Conservation (phyloP, 2,797 vertebrate species). For the Enteromius thamalakanensis region DNA sequence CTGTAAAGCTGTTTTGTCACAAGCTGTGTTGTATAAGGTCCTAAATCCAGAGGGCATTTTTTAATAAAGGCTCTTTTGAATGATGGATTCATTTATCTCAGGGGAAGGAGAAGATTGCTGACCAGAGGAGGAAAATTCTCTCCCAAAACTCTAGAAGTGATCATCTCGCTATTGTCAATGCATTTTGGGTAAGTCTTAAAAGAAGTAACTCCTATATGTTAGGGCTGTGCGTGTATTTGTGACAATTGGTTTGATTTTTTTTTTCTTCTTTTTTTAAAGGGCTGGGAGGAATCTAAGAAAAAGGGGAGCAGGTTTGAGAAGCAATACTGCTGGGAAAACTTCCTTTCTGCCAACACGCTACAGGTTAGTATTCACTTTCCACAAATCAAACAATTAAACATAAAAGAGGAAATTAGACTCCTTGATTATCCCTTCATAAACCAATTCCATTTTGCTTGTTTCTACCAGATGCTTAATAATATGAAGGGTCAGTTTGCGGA, state of each 20-base stretch:
- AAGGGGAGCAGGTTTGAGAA: slow-evolving; percentile 86
- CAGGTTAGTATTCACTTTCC: slow-evolving; percentile 78
- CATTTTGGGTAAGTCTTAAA: slow-evolving; percentile 82
- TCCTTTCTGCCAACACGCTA: slow-evolving; percentile 92
- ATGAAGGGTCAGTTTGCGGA: slow-evolving; percentile 98
- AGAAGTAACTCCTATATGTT: neutral
- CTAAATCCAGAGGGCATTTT: neutral
- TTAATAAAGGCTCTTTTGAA: neutral
- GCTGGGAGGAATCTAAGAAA: slow-evolving; percentile 90
- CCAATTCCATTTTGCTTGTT: neutral
- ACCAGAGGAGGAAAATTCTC: slow-evolving; percentile 87
- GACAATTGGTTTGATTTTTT: neutral
- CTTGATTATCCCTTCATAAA: neutral
- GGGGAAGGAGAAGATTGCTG: slow-evolving; percentile 97
- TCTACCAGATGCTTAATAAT: slow-evolving; percentile 90
- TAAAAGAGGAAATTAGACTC: too few relatives aligned
- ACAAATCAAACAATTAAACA: neutral
- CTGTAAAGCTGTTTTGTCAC: neutral
- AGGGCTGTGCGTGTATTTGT: neutral
- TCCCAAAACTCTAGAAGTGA: slow-evolving; percentile 93
- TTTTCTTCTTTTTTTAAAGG: slow-evolving; percentile 70
- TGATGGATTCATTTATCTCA: slow-evolving; percentile 64
- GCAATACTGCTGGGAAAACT: slow-evolving; percentile 97
- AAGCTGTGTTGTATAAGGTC: neutral
- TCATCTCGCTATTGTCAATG: slow-evolving; percentile 93